Percentiles rank a stretch among this genome's conserved stretches.
Conservation (phyloP, 2,888 invertebrate genomes). For the Hedya salicella region DNA sequence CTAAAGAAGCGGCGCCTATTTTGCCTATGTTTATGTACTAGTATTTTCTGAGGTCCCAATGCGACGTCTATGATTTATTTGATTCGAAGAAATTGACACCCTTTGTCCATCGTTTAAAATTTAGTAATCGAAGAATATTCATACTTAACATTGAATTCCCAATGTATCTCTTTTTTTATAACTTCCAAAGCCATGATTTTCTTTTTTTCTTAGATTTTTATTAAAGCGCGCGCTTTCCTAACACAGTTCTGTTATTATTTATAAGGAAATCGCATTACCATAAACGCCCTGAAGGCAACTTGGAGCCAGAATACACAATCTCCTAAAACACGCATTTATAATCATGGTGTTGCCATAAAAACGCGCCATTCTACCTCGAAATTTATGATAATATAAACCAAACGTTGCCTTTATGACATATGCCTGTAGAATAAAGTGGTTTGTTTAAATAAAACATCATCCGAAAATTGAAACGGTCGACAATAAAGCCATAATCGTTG, state of each 20-base stretch:
- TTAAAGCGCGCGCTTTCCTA: background rate
- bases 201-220: background rate
- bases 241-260: conserved; percentile 11
- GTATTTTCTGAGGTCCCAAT: too few relatives aligned
- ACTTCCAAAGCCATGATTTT: too few relatives aligned
- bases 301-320: conserved; percentile 30
- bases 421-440: conserved; percentile 22
- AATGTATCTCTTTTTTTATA: too few relatives aligned
- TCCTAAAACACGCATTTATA: conserved; percentile 38
- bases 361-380: conserved; percentile 10
- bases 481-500: conserved; percentile 26
- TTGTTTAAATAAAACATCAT: conserved; percentile 29
- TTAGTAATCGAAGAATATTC: too few relatives aligned
- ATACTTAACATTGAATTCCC: too few relatives aligned
- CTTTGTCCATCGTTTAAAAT: too few relatives aligned
- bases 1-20: too few relatives aligned
- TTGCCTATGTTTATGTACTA: too few relatives aligned
- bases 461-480: conserved; percentile 28
- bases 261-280: conserved; percentile 21
- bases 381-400: conserved; percentile 37
- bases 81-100: too few relatives aligned
- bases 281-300: conserved; percentile 5
- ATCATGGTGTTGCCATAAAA: conserved; percentile 35
- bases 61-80: too few relatives aligned
- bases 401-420: conserved; percentile 33